A percentile compares a stretch with the other conserved stretches of the same genome.
Conservation (phyloP, 2,888 invertebrate genomes). For the Candidula unifasciata region DNA sequence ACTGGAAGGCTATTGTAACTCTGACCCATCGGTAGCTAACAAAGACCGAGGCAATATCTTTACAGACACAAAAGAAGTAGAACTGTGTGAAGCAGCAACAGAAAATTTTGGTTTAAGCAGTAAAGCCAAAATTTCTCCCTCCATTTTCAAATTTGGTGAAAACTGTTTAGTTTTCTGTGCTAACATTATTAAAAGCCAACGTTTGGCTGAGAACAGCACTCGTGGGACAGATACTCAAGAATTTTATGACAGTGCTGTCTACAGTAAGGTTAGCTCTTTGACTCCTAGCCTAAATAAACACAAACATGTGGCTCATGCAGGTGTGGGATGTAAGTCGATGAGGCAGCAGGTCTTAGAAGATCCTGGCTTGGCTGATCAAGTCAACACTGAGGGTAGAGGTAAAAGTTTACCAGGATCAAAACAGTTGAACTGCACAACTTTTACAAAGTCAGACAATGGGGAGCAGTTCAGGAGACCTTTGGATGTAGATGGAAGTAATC, state of each 20-base stretch:
- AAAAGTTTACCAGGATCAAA: no score
- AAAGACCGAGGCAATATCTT: neutral
- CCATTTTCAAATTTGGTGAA: neutral
- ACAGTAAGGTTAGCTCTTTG: neutral
- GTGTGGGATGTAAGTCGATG: neutral
- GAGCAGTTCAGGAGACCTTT: no score
- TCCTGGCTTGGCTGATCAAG: no score
- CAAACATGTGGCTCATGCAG: neutral
- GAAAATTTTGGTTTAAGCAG: neutral
- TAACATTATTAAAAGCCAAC: conserved; percentile 10
- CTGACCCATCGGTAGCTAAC: neutral
- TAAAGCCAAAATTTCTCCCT: no score
- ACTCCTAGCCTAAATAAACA: neutral
- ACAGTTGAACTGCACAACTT: no score
- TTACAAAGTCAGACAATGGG: no score
- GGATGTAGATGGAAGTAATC: no score
- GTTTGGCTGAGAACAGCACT: neutral
- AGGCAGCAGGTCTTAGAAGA: neutral
- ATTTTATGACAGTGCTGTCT: neutral
- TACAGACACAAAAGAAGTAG: neutral
- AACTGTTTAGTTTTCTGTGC: neutral
- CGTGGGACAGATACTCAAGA: neutral
- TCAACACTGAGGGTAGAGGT: no score
- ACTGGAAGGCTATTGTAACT: neutral
- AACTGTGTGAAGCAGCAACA: neutral